Evolutionary conservation across 2,797 vertebrate genomes (phyloP), one percentile per base, ranked within the genome.

Genomic region (Florisuga fusca): DNA sequence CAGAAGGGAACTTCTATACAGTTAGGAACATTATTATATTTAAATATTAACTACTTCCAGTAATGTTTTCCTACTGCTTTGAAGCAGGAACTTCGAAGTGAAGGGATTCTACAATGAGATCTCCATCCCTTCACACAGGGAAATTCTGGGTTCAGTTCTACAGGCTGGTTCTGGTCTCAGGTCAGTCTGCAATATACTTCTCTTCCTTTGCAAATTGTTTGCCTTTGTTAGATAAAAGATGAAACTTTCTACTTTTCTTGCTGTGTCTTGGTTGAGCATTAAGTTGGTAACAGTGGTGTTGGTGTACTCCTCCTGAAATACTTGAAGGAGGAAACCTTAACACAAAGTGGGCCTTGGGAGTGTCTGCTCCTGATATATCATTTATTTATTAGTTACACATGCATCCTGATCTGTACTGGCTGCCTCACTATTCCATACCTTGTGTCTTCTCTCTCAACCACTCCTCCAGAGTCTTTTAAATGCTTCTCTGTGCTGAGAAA

Each of bases 291-390:
- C 34, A 67, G 51, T 50, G 81, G 22, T 46, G 9, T 48, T 50
- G 38, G 13, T 25, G 3, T 20, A 2, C 6, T 72, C 9, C 25
- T 72, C 15, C 29, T 38, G 26, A 54, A 66, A 9, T 29, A 38
- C 15, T 27, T 66, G 15, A 6, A 51, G 58, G 46, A 16, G 5
- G 55, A 89, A 9, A 5, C 9, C 58, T 8, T 43, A 18, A 7
- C 12, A 34, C 18, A 63, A 18, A 51, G 21, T 21, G 15, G 26
- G 22, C 58, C 12, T 59, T 27, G 17, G 33, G 20, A 57, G 2
- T 2, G 0, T 31, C 29, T 59, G 9, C 10, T 57, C 19, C 12
- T 53, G 1, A 1, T 6, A 1, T 1, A 16, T 43, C 8, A 1
- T 74, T 33, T 10, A 36, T 2, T 2, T 64, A 20, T 57, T 55